Evolutionary conservation across 2,888 invertebrate species (phyloP).

Genomic region (Eristalis tenax): DNA sequence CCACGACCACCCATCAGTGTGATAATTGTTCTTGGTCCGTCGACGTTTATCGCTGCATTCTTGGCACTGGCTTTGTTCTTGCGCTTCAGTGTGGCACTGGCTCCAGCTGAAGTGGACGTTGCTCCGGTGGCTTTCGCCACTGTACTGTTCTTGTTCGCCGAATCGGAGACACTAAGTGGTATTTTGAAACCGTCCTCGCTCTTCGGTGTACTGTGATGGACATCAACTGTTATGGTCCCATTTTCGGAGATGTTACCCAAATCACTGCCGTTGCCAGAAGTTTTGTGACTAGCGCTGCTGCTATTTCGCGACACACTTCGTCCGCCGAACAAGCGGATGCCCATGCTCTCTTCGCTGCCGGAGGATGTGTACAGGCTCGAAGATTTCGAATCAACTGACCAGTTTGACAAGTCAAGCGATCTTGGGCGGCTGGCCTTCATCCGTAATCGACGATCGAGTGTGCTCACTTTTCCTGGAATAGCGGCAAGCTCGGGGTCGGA

Average conservation of each 20-base stretch:
- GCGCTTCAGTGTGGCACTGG: slow-evolving; percentile 79
- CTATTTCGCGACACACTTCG: slow-evolving; percentile 89
- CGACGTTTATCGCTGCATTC: slow-evolving; percentile 75
- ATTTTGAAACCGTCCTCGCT: slow-evolving; percentile 76
- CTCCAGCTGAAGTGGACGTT: slow-evolving; percentile 73
- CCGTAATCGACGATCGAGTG: slow-evolving; percentile 89
- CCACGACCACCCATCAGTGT: slow-evolving; percentile 94
- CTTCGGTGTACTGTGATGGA: slow-evolving; percentile 77
- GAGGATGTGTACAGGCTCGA: slow-evolving; percentile 91
- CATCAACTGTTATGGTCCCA: slow-evolving; percentile 79
- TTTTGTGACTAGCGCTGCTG: slow-evolving; percentile 88
- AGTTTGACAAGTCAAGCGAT: slow-evolving; percentile 91
- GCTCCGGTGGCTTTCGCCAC: slow-evolving; percentile 60
- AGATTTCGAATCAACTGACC: slow-evolving; percentile 93
- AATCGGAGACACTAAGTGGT: slow-evolving; percentile 64
- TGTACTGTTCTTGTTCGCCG: slow-evolving; percentile 42
- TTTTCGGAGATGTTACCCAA: slow-evolving; percentile 83
- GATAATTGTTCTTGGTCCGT: slow-evolving; percentile 88
- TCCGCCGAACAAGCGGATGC: slow-evolving; percentile 83
- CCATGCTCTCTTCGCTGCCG: slow-evolving; percentile 93
- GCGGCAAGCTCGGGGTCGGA: slow-evolving; percentile 93
- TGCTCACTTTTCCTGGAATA: slow-evolving; percentile 91
- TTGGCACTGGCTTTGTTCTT: slow-evolving; percentile 77
- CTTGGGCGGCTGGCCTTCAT: slow-evolving; percentile 92
- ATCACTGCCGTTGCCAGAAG: slow-evolving; percentile 81